Percentiles rank a stretch among this genome's conserved stretches.
phyloP scores from a whole-genome alignment of 2,797 vertebrate genomes.

The Siniperca undulata region DNA sequence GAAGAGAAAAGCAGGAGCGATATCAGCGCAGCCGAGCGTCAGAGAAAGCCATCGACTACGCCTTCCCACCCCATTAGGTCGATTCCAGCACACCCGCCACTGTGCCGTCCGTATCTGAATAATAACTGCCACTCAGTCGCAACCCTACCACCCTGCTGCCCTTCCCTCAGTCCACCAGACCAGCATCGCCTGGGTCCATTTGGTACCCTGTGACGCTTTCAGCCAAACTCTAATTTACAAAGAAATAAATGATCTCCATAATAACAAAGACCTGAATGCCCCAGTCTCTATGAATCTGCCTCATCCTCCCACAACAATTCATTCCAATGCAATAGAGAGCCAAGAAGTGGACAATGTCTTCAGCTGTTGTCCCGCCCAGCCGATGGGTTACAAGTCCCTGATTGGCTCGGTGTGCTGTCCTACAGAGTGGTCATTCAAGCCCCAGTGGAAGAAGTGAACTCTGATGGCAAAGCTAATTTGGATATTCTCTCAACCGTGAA shows the following conservation, averaged over 20 bases:
- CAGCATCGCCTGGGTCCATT: conserved; percentile 83
- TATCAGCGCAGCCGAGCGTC: conserved; percentile 82
- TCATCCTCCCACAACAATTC: conserved; percentile 57
- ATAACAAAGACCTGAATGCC: conserved; percentile 71
- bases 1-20: conserved; percentile 69
- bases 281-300: conserved; percentile 63
- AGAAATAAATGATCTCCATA: conserved; percentile 82
- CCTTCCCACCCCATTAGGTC: conserved; percentile 87
- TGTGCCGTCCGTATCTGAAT: conserved; percentile 80
- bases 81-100: conserved; percentile 72
- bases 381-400: conserved; percentile 47
- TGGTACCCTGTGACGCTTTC: conserved; percentile 84
- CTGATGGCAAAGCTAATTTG: conserved; percentile 85
- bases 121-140: conserved; percentile 81
- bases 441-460: conserved; percentile 77
- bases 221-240: conserved; percentile 85
- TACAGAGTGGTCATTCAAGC: conserved; percentile 74
- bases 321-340: conserved; percentile 38
- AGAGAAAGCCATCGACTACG: conserved; percentile 80
- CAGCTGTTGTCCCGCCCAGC: conserved; percentile 54
- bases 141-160: conserved; percentile 64
- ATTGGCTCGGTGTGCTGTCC: conserved; percentile 67
- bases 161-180: conserved; percentile 77
- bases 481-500: conserved; percentile 81
- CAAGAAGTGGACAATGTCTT: conserved; percentile 45